phyloP scores from a whole-genome alignment of 2,113 vertebrate genomes.

The Scortum barcoo region DNA sequence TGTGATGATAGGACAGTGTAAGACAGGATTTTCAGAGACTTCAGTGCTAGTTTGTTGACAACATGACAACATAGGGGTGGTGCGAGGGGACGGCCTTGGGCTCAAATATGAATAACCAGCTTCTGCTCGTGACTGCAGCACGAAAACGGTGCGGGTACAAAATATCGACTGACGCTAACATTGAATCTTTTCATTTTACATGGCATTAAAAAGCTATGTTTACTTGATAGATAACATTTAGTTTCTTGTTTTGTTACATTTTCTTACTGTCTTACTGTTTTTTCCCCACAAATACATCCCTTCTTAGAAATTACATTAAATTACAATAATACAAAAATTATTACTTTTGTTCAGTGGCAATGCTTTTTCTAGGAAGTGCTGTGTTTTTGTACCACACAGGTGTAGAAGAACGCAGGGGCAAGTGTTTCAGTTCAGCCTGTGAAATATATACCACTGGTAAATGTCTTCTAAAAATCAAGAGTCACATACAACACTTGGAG shows the following conservation, averaged over 20 bases:
- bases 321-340: background rate
- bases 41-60: conserved; percentile 51
- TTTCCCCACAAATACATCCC: background rate
- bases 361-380: background rate
- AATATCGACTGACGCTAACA: background rate
- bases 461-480: background rate
- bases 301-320: background rate
- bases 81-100: conserved; percentile 21
- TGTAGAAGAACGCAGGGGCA: no score
- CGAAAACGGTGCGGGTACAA: background rate
- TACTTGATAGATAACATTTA: background rate
- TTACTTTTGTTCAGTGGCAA: background rate
- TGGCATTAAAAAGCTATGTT: background rate
- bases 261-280: no score
- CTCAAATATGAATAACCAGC: conserved; percentile 24
- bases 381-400: background rate
- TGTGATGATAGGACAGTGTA: conserved; percentile 61
- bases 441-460: background rate
- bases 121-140: conserved; percentile 23
- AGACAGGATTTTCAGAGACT: conserved; percentile 54
- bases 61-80: conserved; percentile 14
- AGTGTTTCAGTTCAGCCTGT: background rate
- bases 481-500: background rate
- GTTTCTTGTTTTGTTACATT: background rate
- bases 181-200: background rate